These are phyloP conservation scores for Gastrophryne carolinensis DNA, from an alignment of 2,797 vertebrate species.

Conservation along the genomic window DNA sequence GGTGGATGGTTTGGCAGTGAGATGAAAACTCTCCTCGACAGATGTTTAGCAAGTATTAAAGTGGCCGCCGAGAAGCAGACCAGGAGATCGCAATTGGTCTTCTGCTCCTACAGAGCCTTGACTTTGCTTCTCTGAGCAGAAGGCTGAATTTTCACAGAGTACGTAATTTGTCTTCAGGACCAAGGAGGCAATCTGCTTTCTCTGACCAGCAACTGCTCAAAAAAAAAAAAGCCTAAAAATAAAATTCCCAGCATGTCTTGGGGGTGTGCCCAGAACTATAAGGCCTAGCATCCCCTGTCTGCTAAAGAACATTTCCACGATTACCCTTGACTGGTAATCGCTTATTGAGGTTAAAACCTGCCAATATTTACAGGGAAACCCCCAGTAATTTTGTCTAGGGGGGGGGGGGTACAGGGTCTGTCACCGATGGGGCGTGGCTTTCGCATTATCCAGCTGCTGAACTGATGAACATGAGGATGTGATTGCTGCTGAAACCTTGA, in stretches of 20 bases:
- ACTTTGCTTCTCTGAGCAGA: constrained; percentile 11
- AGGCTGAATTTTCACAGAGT: constrained; percentile 21
- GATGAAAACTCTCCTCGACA: constrained; percentile 48
- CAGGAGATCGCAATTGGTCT: constrained; percentile 50
- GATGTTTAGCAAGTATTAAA: constrained; percentile 50
- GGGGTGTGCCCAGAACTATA: no score
- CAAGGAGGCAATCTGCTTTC: background rate
- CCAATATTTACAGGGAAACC: no score
- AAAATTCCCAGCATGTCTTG: background rate
- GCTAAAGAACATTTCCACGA: no score
- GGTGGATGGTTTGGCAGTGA: constrained; percentile 22
- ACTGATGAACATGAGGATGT: no score
- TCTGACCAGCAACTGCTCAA: background rate
- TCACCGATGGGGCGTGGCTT: no score
- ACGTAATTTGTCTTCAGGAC: constrained; percentile 53
- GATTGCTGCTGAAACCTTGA: no score
- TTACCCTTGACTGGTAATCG: no score
- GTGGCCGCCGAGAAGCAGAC: constrained; percentile 35
- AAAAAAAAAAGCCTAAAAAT: background rate
- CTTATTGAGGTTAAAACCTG: no score
- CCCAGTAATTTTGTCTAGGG: no score
- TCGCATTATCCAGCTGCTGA: no score
- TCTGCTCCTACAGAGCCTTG: constrained; percentile 38
- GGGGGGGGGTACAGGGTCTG: no score
- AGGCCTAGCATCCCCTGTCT: no score